These are phyloP conservation scores for Copidosoma floridanum DNA, from an alignment of 1,140 invertebrate genomes.

Conservation along the genomic window DNA sequence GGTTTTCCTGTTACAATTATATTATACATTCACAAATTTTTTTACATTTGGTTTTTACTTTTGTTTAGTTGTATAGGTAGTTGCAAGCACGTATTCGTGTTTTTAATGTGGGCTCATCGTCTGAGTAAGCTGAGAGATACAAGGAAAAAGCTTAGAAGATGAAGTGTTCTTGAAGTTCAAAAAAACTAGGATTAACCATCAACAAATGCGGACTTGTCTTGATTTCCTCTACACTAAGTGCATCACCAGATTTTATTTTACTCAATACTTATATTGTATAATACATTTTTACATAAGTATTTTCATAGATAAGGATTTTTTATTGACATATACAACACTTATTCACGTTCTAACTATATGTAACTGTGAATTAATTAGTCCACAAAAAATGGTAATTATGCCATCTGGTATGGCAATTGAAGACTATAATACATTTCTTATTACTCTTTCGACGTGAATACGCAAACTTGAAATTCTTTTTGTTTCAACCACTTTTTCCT, in stretches of 20 bases:
- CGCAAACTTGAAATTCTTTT: conserved; percentile 48
- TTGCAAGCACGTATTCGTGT: conserved; percentile 33
- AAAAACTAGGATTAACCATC: not conserved
- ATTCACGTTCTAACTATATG: too few relatives aligned
- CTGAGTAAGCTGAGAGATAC: conserved; percentile 30
- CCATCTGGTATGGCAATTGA: too few relatives aligned
- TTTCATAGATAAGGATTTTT: too few relatives aligned
- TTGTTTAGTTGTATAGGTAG: too few relatives aligned
- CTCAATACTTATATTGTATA: too few relatives aligned
- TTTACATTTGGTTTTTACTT: too few relatives aligned
- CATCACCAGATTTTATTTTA: conserved; percentile 55
- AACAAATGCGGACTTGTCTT: conserved; percentile 29
- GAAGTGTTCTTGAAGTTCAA: conserved; percentile 13
- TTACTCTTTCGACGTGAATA: conserved; percentile 49
- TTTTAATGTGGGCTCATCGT: conserved; percentile 31
- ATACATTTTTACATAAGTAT: too few relatives aligned
- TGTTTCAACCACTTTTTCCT: conserved; percentile 39
- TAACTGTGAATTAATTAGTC: too few relatives aligned
- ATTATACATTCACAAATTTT: too few relatives aligned
- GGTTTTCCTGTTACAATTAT: too few relatives aligned
- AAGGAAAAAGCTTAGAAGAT: conserved; percentile 33
- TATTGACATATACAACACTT: too few relatives aligned
- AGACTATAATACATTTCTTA: conserved; percentile 38
- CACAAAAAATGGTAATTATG: too few relatives aligned
- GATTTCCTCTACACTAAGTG: conserved; percentile 41